Percentiles rank a stretch among this genome's conserved stretches.
Conservation (phyloP, 2,888 invertebrate species). For the Amiota communis region DNA sequence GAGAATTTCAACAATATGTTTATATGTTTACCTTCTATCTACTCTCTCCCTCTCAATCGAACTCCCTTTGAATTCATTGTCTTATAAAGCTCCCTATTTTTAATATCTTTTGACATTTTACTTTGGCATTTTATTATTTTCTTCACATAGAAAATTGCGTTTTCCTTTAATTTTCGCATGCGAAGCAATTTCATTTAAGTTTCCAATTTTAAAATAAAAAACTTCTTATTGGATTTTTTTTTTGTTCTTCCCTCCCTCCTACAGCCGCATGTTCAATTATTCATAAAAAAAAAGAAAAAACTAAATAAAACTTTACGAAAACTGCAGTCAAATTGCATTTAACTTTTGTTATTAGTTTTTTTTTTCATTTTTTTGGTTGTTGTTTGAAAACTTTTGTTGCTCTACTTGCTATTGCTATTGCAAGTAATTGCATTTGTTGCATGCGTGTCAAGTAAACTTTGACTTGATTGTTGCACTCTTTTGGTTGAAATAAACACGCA, state of each 20-base stretch:
- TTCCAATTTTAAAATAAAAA: not conserved
- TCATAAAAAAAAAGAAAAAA: slow-evolving; percentile 44
- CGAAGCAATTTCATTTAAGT: not conserved
- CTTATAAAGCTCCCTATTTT: not conserved
- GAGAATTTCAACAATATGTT: slow-evolving; percentile 28
- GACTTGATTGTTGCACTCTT: slow-evolving; percentile 36
- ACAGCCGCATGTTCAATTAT: slow-evolving; percentile 54
- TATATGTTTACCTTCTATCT: not conserved
- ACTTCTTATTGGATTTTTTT: slow-evolving; percentile 45
- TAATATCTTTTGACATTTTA: slow-evolving; percentile 19
- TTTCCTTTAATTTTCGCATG: slow-evolving; percentile 24
- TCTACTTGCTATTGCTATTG: slow-evolving; percentile 39
- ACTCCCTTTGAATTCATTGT: too few species aligned
- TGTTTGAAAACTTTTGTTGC: not conserved
- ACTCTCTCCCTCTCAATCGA: not conserved
- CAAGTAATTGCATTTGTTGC: slow-evolving; percentile 58
- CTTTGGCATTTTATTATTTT: slow-evolving; percentile 20
- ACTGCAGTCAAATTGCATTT: slow-evolving; percentile 64
- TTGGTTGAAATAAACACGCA: not conserved
- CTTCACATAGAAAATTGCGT: slow-evolving; percentile 17
- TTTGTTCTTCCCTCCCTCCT: slow-evolving; percentile 48
- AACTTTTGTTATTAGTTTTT: slow-evolving; percentile 56
- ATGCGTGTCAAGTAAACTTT: slow-evolving; percentile 53
- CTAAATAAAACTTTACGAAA: slow-evolving; percentile 10
- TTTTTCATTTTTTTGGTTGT: not conserved